Evolutionary conservation across 2,888 invertebrate species (phyloP).

Genomic region (Itoplectis maculator): DNA sequence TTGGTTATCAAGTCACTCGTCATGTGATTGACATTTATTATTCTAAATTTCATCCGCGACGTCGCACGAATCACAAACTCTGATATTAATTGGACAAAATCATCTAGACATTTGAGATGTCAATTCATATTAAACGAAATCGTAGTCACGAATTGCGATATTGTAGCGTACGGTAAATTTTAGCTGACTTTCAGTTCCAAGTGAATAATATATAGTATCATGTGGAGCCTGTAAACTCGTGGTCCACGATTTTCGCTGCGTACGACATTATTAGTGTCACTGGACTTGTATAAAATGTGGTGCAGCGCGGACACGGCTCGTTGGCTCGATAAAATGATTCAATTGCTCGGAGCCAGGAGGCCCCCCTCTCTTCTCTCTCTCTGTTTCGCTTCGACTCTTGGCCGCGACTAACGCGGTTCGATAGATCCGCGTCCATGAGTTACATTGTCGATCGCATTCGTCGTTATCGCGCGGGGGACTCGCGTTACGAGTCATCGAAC

Average conservation of each 20-base stretch:
- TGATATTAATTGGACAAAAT: too few relatives aligned
- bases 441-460: conserved; percentile 42
- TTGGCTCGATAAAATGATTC: conserved; percentile 73
- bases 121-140: background rate
- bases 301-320: conserved; percentile 73
- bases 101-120: too few relatives aligned
- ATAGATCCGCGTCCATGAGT: conserved; percentile 55
- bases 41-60: too few relatives aligned
- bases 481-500: conserved; percentile 46
- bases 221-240: conserved; percentile 42
- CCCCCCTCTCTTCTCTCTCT: conserved; percentile 54
- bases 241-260: conserved; percentile 67
- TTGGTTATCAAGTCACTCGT: too few relatives aligned
- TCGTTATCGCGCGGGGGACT: conserved; percentile 35
- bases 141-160: background rate
- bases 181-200: background rate
- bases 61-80: too few relatives aligned
- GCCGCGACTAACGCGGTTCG: conserved; percentile 60
- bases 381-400: conserved; percentile 51
- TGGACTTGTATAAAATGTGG: conserved; percentile 73
- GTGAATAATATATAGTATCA: background rate
- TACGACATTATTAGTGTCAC: conserved; percentile 59
- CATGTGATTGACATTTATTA: too few relatives aligned
- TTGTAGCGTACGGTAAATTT: background rate
- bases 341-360: conserved; percentile 51